Evolutionary conservation across 2,888 invertebrate species (phyloP), one percentile per base, ranked within the genome.

Genomic region (Drosophila merina): DNA sequence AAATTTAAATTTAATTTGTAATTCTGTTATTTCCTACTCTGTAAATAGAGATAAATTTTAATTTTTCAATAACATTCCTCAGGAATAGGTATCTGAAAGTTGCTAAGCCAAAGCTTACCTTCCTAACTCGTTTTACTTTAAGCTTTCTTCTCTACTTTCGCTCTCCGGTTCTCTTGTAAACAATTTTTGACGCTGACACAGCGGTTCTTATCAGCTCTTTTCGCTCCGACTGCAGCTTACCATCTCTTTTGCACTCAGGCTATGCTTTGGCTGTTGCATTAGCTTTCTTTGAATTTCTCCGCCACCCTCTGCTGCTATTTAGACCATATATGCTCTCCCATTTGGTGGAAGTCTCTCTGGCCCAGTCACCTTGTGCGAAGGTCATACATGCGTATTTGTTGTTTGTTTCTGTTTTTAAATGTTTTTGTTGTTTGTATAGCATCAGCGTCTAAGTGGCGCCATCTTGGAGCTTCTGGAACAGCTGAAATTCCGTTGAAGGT

Each of bases 361-460:
- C 87, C 87, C 87, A 91, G 92, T 93, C 93, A 93, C 93, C 93
- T 93, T 93, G 92, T 76, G 76, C 73, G 90, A 93, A 93, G 93
- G 93, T 93, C 93, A 91, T 83, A 89, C 90, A 90, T 91, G 91
- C 91, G 91, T 89, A 85, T 79, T 36, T 78, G 68, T 68, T 57
- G 48, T 58, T 64, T 66, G 48, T 66, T 64, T 70, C 50, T 55
- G 70, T 70, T 67, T 68, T 68, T 62, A 40, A 40, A 70, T 62
- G 70, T 62, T 70, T 62, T 62, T 70, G 44, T 69, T 55, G 44
- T 69, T 55, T 55, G 63, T 33, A 48, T 44, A 10, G 25, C 31
- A 38, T 44, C 10, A 9, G 28, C 48, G 26, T 10, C n/a, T n/a
- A 5, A 20, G 33, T 69, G 69, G 69, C 60, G 69, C 54, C 69